Evolutionary conservation across 2,113 vertebrate genomes (phyloP), one percentile per base, ranked within the genome.

Genomic region (Antidorcas marsupialis): DNA sequence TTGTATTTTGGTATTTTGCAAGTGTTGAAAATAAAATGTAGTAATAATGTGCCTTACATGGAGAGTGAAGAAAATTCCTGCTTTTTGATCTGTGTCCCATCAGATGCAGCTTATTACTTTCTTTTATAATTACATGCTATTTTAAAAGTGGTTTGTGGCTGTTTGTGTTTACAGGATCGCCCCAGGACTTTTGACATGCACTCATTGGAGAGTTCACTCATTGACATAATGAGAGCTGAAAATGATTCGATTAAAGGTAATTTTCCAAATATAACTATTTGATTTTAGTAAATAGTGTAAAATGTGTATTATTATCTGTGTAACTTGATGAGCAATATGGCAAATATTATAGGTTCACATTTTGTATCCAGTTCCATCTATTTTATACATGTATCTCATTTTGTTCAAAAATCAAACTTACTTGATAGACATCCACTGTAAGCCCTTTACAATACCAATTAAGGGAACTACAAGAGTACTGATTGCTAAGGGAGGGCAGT

Each of bases 201-300:
- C 98, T 99, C 99, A 97, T 99, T 99, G 99, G 99, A 99, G 99
- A 99, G 99, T 98, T 99, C 99, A 8, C 99, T 99, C 98, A 99
- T 99, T 99, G 99, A 99, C 99, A 99, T 99, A 99, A 99, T 99
- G 99, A 99, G 99, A 99, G 99, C 99, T 98, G 99, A 99, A 99
- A 99, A 99, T 98, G 99, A 99, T 99, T 99, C 99, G 93, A 99
- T 99, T 98, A 99, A 99, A 99, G 99, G 99, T 99, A 99, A 99
- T 97, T 99, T 98, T 98, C 93, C 91, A 98, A 98, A 87, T 55
- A 39, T 33, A 95, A 85, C 90, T 90, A 0, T 96, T 97, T 93
- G 96, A 33, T 97, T 97, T 97, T 94, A 98, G 67, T 96, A 93
- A 96, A 96, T 97, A 97, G 83, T 96, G 78, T 64, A 55, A 82